Evolutionary conservation across 2,888 invertebrate species (phyloP).

Genomic region (Syrphus vitripennis): DNA sequence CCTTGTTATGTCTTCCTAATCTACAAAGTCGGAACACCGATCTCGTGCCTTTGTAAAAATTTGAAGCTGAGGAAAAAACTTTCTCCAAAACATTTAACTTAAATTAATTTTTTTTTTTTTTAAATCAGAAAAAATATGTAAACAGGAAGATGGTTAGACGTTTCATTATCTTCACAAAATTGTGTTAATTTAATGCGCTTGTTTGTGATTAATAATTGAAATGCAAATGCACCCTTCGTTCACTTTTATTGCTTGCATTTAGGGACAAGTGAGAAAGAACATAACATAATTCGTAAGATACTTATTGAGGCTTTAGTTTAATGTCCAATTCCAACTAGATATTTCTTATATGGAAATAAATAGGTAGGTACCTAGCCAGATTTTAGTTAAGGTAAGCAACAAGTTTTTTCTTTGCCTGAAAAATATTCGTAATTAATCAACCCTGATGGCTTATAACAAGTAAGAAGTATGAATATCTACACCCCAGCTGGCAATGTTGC

Average conservation of each 20-base stretch:
- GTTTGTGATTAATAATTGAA: neutral
- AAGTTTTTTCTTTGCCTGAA: neutral
- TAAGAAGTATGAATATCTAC: too few species aligned
- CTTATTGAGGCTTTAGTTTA: neutral
- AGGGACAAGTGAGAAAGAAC: neutral
- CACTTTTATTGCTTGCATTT: conserved; percentile 44
- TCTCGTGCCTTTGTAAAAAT: too few species aligned
- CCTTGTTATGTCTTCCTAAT: too few species aligned
- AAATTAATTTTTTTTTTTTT: too few species aligned
- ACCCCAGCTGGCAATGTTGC: too few species aligned
- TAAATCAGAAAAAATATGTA: too few species aligned
- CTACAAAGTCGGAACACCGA: too few species aligned
- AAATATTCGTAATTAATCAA: too few species aligned
- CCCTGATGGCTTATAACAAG: too few species aligned
- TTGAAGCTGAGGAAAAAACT: too few species aligned
- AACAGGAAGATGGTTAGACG: too few species aligned
- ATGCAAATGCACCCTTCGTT: neutral
- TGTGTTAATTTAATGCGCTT: neutral
- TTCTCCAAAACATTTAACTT: neutral
- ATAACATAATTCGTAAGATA: neutral
- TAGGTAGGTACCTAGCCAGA: too few species aligned
- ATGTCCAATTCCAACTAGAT: neutral
- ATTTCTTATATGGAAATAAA: neutral
- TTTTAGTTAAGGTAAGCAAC: neutral
- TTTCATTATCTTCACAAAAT: neutral